These are phyloP conservation scores for Pantala flavescens DNA, from an alignment of 1,140 invertebrate genomes.

Conservation along the genomic window DNA sequence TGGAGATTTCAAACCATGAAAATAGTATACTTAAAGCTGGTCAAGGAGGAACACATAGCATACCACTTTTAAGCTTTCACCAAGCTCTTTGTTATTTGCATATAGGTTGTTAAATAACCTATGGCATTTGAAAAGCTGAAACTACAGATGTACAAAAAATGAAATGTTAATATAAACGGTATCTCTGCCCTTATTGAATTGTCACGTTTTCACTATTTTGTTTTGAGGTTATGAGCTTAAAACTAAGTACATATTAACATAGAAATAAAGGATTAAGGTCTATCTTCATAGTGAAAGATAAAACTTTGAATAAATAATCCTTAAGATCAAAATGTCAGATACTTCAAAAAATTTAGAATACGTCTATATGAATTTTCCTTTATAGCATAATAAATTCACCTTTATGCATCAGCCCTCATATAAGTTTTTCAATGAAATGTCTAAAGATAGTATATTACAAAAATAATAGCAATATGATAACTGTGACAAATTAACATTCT, in stretches of 20 bases:
- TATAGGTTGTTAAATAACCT: background rate
- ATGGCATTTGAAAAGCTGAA: background rate
- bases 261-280: no score
- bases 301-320: no score
- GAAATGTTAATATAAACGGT: background rate
- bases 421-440: background rate
- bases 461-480: background rate
- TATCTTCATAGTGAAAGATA: no score
- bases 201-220: background rate
- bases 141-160: background rate
- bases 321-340: no score
- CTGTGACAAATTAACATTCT: background rate
- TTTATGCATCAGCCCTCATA: no score
- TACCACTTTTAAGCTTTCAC: background rate
- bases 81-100: conserved; percentile 1
- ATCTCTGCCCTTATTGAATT: background rate
- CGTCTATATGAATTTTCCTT: no score
- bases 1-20: background rate
- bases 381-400: no score
- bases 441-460: background rate
- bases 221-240: background rate
- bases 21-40: background rate
- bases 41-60: conserved; percentile 6
- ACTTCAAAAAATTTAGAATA: no score
- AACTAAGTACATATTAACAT: no score